Base-by-base conservation (phyloP, 2,888 invertebrate genomes). In the Acleris sparsana region DNA sequence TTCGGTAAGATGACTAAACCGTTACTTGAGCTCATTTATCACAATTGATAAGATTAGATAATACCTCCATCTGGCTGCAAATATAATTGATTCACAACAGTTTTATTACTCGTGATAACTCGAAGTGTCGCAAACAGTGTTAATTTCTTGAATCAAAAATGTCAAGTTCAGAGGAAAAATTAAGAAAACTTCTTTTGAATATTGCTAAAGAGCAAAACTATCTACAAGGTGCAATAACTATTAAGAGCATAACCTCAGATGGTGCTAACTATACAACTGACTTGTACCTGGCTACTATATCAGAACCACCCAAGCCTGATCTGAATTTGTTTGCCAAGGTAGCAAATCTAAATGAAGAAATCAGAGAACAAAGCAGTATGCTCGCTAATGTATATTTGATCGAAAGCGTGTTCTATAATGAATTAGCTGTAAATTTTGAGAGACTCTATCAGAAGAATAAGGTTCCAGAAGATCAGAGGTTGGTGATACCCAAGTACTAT, bases 381-480 rank as follows among this genome's bases (percentile, higher is more conserved):
- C 17, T 49, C 39, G 6, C 17, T 6, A 53, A 13, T 11, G 56
- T 58, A 3, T 67, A 62, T 13, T 2, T 49, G 63, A 29, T 13
- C 13, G 63, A 62, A 53, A 56, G 49, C n/a, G 1, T 29, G 7
- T 69, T 63, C 25, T 69, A 63, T 49, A 55, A 58, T 5, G 51
- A 63, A 25, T 22, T 67, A 3, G 52, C n/a, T 2, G 49, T 49
- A 44, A 18, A 33, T 5, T 67, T 48, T 46, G 69, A 62, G 29
- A 60, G 44, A 29, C 20, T 73, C 11, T 72, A 74, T 69, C 53
- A 63, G 0, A 62, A 70, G n/a, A 53, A 53, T 20, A 53, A 61
- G 3, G 69, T 73, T 2, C 67, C 68, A 9, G 51, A 39, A 16
- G 55, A 70, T 9, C 58, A 71, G 20, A 62, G 61, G 52, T 68